Percentiles rank a stretch among this genome's conserved stretches.
phyloP scores from a whole-genome alignment of 2,888 invertebrate species.

The Perithous albicinctus region DNA sequence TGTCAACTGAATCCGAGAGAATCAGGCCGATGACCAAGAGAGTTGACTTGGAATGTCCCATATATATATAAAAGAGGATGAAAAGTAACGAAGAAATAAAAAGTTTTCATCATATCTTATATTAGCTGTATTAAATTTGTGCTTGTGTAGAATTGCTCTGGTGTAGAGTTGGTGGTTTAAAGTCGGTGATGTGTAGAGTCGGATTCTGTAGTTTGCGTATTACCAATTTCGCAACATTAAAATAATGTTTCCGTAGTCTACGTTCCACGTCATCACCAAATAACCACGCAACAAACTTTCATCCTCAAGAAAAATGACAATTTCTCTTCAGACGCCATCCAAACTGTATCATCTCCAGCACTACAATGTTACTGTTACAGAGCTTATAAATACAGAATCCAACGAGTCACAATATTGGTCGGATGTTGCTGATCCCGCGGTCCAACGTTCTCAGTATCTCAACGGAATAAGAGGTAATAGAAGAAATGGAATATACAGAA shows the following conservation, averaged over 20 bases:
- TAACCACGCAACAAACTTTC: background rate
- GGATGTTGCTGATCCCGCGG: background rate
- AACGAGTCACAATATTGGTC: conserved; percentile 21
- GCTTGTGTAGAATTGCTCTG: no score
- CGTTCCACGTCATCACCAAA: background rate
- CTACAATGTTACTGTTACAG: conserved; percentile 8
- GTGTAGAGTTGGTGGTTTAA: no score
- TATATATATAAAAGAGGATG: no score
- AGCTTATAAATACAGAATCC: background rate
- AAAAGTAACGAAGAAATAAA: no score
- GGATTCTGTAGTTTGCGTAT: no score
- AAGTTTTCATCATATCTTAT: no score
- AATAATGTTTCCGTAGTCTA: background rate
- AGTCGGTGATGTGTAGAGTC: no score
- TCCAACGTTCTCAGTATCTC: background rate
- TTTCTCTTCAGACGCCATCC: background rate
- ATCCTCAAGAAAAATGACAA: background rate
- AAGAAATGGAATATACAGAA: conserved; percentile 17
- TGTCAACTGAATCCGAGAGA: no score
- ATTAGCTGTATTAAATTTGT: no score
- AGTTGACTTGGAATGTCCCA: no score
- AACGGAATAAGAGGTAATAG: background rate
- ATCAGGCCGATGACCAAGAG: no score
- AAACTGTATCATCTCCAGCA: background rate
- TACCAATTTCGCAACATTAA: background rate